Evolutionary conservation across 2,888 invertebrate species (phyloP), one percentile per base, ranked within the genome.

Genomic region (Caenorhabditis virilis): DNA sequence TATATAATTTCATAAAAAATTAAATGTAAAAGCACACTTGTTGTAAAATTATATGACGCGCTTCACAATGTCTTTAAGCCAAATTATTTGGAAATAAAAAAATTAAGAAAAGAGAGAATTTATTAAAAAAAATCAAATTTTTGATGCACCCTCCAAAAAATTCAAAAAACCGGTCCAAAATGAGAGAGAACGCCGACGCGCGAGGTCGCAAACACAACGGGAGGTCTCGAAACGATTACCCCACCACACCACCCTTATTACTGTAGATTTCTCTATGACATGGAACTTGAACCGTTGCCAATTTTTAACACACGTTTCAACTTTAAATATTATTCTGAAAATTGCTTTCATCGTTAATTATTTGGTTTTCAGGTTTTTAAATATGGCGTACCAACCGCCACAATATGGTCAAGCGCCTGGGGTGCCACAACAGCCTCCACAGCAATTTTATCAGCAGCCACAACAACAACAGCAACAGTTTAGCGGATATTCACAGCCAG

Each of bases 311-410:
- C n/a, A 16, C 38, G 38, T 53, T 23, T 48, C 18, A 26, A 18
- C n/a, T 18, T 45, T 3, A 2, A 25, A 36, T 15, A 25, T 11
- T 25, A 15, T 36, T 36, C 35, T 35, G 2, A 27, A n/a, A 1
- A 9, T 9, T 23, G n/a, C 23, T 49, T 36, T 42, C 23, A 35
- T 22, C 18, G 22, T 33, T 6, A 26, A 20, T 52, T 30, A n/a
- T 11, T 50, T 57, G 22, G 22, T 30, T 30, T 30, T 30, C 30
- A 6, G 6, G 30, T 30, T 30, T 30, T 13, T 9, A 30, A 55
- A 51, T 51, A 64, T 64, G 64, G 58, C 64, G 52, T 64, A 51
- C 38, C 64, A 64, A 48, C 55, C 58, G 55, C 55, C 64, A 11
- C 55, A 46, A 16, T 59, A 48, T 49, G 48, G 39, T 11, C 51